Percentiles rank a stretch among this genome's conserved stretches.
Evolutionary conservation across 92 coral and sea anemone species (phyloP).

Genomic region (Phenganax subtilis): DNA sequence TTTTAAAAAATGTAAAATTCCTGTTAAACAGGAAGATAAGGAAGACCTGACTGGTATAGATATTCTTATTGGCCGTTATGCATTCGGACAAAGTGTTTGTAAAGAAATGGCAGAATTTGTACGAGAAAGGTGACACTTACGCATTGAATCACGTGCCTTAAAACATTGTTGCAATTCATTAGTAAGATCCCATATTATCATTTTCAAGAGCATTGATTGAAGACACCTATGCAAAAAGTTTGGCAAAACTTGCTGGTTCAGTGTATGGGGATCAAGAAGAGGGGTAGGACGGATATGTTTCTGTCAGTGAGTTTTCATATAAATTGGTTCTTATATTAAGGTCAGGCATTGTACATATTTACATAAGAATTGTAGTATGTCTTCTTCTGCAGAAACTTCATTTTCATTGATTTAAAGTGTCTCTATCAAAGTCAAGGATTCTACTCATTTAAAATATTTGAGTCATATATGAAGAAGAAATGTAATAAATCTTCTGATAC

Average conservation of each 20-base stretch:
- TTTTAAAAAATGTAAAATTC: background rate
- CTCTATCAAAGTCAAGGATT: too few relatives aligned
- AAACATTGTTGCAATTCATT: background rate
- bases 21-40: constrained; percentile 16
- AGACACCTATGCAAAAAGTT: constrained; percentile 39
- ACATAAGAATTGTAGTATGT: too few relatives aligned
- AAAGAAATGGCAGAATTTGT: constrained; percentile 42
- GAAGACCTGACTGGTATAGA: constrained; percentile 30
- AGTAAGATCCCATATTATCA: background rate
- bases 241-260: constrained; percentile 35
- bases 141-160: background rate
- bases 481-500: too few relatives aligned
- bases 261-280: constrained; percentile 35
- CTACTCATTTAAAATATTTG: too few relatives aligned
- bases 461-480: too few relatives aligned
- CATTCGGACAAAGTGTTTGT: constrained; percentile 15
- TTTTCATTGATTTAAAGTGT: too few relatives aligned
- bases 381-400: too few relatives aligned
- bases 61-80: constrained; percentile 31
- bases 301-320: too few relatives aligned
- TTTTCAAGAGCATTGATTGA: constrained; percentile 27
- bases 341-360: too few relatives aligned
- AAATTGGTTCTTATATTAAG: too few relatives aligned
- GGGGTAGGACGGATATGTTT: constrained; percentile 2
- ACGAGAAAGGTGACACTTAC: constrained; percentile 15